Base-by-base conservation (phyloP, 2,797 vertebrate species). In the Amazonetta brasiliensis region DNA sequence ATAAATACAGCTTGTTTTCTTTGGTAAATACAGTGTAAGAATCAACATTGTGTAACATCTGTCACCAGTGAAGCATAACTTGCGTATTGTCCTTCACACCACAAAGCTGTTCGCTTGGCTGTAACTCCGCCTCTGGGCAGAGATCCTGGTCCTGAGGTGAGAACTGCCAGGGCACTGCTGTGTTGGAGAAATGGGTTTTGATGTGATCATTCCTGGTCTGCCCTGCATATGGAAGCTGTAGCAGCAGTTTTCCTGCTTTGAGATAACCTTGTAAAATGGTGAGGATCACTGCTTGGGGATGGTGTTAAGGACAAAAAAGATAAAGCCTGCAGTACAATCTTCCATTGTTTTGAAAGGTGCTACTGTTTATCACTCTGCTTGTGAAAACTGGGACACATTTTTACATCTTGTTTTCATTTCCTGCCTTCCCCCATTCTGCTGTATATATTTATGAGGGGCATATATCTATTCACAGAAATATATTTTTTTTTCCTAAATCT, bases 51-150 rank as follows among this genome's bases (percentile, higher is more conserved):
- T 2, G 4, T 73, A 63, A 31, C 37, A 14, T 12, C 55, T 23
- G 3, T 11, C 19, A 30, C 13, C 22, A 30, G 28, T 78, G 43
- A 33, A 87, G n/a, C 23, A 77, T 84, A 59, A 28, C 2, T 0
- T 33, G 5, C 43, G 5, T 48, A 3, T 33, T 92, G 11, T 63
- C 73, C 55, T 84, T 77, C 54, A 68, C 16, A 35, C 25, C 12
- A 22, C 33, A 64, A 0, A 83, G 46, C 52, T 67, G 35, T 44
- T 77, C 21, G 31, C 0, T 0, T 41, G 52, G 5, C 48, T 80
- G 0, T 62, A 39, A 79, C 5, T 1, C 52, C 80, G 68, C 28
- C 6, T 5, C 2, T 1, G 2, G 50, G 41, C 3, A 2, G 8
- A 74, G 8, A 71, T 89, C 13, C 12, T 11, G 31, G 25, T n/a